A percentile compares a stretch with the other conserved stretches of the same genome.
phyloP scores from a whole-genome alignment of 2,113 vertebrate species.

The Oceanodroma tethys region DNA sequence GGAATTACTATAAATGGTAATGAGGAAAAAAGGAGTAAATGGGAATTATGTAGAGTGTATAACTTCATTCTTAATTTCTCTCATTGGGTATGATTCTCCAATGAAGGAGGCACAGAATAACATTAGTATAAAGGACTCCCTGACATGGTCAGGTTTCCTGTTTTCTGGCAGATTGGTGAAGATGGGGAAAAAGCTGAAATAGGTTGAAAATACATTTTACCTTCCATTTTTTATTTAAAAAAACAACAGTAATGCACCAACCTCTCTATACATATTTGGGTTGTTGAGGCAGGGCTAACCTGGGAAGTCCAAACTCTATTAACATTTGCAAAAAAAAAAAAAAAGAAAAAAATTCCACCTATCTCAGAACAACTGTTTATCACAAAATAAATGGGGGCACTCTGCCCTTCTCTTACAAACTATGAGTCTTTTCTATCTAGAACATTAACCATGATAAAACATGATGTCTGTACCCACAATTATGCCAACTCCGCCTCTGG shows the following conservation, averaged over 20 bases:
- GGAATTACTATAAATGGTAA: background rate
- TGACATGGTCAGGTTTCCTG: background rate
- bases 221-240: background rate
- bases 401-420: background rate
- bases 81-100: background rate
- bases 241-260: background rate
- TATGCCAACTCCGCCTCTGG: background rate
- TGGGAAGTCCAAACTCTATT: background rate
- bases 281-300: background rate
- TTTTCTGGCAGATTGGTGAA: background rate
- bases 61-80: background rate
- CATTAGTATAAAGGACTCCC: background rate
- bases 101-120: background rate
- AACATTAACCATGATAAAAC: background rate
- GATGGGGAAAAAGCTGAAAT: background rate
- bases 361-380: background rate
- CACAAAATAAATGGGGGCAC: background rate
- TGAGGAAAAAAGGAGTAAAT: background rate
- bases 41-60: background rate
- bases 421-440: background rate
- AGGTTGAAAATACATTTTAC: background rate
- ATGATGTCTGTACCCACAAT: background rate
- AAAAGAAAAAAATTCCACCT: background rate
- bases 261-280: background rate
- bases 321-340: background rate